Evolutionary conservation across 2,888 invertebrate genomes (phyloP).

Genomic region (Phyllotreta striolata): DNA sequence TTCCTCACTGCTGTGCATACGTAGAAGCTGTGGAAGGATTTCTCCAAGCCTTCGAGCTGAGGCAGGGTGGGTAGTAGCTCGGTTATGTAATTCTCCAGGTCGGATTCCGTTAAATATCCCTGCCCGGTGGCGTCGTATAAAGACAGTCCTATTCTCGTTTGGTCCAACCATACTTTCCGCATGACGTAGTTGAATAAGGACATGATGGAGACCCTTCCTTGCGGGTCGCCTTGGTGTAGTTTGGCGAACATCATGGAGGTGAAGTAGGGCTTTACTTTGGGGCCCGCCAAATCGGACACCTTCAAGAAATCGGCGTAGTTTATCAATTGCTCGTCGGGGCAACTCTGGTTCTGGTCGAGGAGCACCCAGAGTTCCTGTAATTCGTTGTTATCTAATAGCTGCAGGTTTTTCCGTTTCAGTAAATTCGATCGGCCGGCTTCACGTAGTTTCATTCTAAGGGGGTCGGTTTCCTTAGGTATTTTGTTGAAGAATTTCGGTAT

Average conservation of each 20-base stretch:
- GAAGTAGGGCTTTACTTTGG: conserved; percentile 71
- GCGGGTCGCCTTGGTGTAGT: conserved; percentile 84
- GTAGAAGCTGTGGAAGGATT: conserved; percentile 95
- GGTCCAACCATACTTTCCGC: conserved; percentile 94
- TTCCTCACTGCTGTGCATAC: conserved; percentile 95
- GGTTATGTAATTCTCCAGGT: conserved; percentile 93
- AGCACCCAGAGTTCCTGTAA: conserved; percentile 82
- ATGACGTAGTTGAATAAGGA: conserved; percentile 94
- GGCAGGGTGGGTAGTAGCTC: conserved; percentile 92
- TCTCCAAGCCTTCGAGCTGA: conserved; percentile 88
- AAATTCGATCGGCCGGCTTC: conserved; percentile 91
- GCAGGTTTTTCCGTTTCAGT: conserved; percentile 83
- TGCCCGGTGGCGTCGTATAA: conserved; percentile 93
- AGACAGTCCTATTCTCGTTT: conserved; percentile 92
- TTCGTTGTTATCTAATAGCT: conserved; percentile 87
- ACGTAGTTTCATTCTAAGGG: conserved; percentile 79
- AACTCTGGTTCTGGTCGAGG: conserved; percentile 81
- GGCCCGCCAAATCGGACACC: conserved; percentile 76
- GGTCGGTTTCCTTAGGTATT: conserved; percentile 79
- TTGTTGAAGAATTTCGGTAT: conserved; percentile 81
- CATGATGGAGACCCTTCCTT: conserved; percentile 87
- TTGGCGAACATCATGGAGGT: conserved; percentile 88
- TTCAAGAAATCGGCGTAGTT: conserved; percentile 86
- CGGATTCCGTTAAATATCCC: conserved; percentile 68
- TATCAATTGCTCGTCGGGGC: conserved; percentile 83